Evolutionary conservation across 53 echinoderm and acorn worm species (phyloP).

Genomic region (Luidia sarsii): DNA sequence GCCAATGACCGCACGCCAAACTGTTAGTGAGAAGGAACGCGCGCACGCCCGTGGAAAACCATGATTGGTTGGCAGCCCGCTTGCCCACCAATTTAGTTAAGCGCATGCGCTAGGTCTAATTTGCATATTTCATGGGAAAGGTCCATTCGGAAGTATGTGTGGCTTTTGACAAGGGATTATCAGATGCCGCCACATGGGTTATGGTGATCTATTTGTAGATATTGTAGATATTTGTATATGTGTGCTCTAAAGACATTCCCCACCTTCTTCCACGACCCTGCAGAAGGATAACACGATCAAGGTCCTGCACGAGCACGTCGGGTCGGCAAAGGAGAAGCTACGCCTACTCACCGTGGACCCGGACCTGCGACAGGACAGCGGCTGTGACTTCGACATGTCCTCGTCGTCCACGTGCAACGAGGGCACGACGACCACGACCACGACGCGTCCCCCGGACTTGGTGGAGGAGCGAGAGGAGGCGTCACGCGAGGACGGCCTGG

Average conservation of each 20-base stretch:
- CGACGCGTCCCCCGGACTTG: slow-evolving; percentile 10
- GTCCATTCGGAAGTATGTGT: no score
- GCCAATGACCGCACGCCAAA: no score
- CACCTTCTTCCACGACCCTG: not conserved
- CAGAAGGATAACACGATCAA: slow-evolving; percentile 95
- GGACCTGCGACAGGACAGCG: slow-evolving; percentile 86
- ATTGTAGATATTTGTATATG: not conserved
- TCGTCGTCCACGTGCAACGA: slow-evolving; percentile 85
- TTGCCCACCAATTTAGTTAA: no score
- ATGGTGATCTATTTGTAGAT: no score
- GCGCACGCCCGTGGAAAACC: no score
- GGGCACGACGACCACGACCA: not conserved
- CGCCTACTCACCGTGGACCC: slow-evolving; percentile 69
- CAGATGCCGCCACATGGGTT: no score
- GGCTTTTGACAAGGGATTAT: no score
- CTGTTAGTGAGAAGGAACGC: no score
- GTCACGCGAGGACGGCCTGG: not conserved
- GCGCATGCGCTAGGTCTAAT: no score
- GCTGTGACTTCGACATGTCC: slow-evolving; percentile 97
- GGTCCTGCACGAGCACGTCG: slow-evolving; percentile 84
- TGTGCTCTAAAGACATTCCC: not conserved
- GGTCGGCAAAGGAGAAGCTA: slow-evolving; percentile 86
- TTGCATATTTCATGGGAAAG: no score
- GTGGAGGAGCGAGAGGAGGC: slow-evolving; percentile 5
- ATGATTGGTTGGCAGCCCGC: no score